Base-by-base conservation (phyloP, 2,888 invertebrate genomes). In the Druceiella hillmani region DNA sequence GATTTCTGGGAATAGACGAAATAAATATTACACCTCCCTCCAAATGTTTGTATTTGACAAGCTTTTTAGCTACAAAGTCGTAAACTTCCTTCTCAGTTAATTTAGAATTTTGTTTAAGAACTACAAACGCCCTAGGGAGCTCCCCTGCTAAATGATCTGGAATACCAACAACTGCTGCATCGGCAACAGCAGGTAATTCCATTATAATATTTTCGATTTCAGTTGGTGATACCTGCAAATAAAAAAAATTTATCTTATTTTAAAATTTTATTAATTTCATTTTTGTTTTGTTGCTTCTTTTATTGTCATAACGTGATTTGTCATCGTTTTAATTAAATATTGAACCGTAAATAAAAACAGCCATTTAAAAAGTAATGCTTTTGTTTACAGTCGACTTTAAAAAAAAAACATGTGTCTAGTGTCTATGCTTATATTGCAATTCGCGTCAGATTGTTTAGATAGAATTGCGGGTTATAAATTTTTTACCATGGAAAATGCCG, bases 401-500 rank as follows among this genome's bases (percentile, higher is more conserved):
- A n/a, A n/a, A n/a, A n/a, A n/a, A n/a, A n/a, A n/a, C n/a, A n/a
- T n/a, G n/a, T n/a, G n/a, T n/a, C n/a, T n/a, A n/a, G n/a, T n/a
- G n/a, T n/a, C n/a, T n/a, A n/a, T n/a, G n/a, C n/a, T n/a, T n/a
- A n/a, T n/a, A n/a, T n/a, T n/a, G n/a, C n/a, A n/a, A n/a, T n/a
- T n/a, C n/a, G n/a, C n/a, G n/a, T n/a, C n/a, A n/a, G n/a, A n/a
- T n/a, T n/a, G n/a, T n/a, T n/a, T n/a, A n/a, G n/a, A n/a, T n/a
- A n/a, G n/a, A n/a, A n/a, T n/a, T n/a, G n/a, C n/a, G n/a, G n/a
- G n/a, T n/a, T n/a, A n/a, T n/a, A n/a, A n/a, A n/a, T n/a, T n/a
- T n/a, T n/a, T n/a, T n/a, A n/a, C 11, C 34, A 85, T 89, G 87
- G 89, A 89, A 66, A 89, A 89, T 61, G 79, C 87, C 32, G 89